These are phyloP conservation scores for Thomomys bottae DNA, from an alignment of 2,113 vertebrate species.

Conservation along the genomic window DNA sequence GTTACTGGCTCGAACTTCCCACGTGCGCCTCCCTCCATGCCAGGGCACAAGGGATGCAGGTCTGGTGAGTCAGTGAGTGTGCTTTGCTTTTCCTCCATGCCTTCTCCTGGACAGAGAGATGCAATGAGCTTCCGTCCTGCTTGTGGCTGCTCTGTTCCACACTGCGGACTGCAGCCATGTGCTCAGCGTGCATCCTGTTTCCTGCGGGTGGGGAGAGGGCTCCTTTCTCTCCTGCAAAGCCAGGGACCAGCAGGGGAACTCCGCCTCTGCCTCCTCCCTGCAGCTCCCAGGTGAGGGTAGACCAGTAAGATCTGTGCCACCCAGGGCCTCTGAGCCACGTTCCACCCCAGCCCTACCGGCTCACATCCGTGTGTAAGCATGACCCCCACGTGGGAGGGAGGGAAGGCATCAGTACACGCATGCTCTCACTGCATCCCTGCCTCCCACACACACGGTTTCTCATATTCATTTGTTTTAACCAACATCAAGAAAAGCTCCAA, in stretches of 20 bases:
- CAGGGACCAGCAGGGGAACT: fast-evolving
- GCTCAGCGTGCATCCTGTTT: not conserved
- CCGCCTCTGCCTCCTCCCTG: fast-evolving
- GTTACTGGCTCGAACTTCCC: not conserved
- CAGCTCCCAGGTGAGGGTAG: too few relatives aligned
- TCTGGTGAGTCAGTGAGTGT: not conserved
- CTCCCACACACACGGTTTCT: not conserved
- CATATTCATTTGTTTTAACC: not conserved
- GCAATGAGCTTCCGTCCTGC: not conserved
- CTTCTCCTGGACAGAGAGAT: not conserved
- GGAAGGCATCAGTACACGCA: too few relatives aligned
- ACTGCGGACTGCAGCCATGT: too few relatives aligned
- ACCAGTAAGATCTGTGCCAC: too few relatives aligned
- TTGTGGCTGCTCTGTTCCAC: not conserved
- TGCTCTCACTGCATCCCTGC: too few relatives aligned
- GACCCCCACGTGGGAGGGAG: not conserved
- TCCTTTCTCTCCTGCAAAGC: not conserved
- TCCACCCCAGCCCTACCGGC: too few relatives aligned
- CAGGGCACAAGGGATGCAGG: fast-evolving
- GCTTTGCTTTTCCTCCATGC: not conserved
- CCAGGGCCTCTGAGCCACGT: too few relatives aligned
- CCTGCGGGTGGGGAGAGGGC: not conserved
- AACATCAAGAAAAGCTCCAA: not conserved
- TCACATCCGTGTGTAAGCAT: not conserved
- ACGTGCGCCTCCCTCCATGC: not conserved